Evolutionary conservation across 2,113 vertebrate genomes (phyloP).

Genomic region (Gavia stellata): DNA sequence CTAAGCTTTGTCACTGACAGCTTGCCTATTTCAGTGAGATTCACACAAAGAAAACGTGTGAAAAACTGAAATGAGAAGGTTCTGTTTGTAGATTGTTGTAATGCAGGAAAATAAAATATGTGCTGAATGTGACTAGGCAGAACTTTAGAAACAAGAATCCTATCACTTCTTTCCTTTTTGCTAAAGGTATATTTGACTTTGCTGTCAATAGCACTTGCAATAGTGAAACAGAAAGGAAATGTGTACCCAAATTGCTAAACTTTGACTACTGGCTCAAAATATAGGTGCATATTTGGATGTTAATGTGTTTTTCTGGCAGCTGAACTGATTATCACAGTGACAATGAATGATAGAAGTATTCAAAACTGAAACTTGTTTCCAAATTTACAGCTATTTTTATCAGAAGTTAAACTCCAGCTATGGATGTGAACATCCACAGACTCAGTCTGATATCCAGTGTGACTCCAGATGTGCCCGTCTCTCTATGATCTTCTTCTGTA

Average conservation of each 20-base stretch:
- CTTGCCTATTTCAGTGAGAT: constrained; percentile 36
- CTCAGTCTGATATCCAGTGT: not conserved
- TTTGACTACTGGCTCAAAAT: not conserved
- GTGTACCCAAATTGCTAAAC: not conserved
- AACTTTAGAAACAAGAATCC: constrained; percentile 15
- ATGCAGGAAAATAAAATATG: constrained; percentile 27
- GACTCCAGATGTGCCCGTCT: not conserved
- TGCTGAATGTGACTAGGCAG: constrained; percentile 30
- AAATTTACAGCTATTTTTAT: not conserved
- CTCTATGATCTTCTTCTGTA: not conserved
- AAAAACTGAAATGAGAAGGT: constrained; percentile 42
- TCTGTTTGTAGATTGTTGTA: constrained; percentile 13
- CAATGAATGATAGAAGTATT: not conserved
- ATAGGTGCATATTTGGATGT: not conserved
- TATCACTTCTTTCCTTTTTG: not conserved
- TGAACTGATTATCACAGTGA: not conserved
- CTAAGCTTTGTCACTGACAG: constrained; percentile 33
- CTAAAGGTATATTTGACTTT: constrained; percentile 36
- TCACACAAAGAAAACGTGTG: constrained; percentile 5
- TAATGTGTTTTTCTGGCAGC: not conserved
- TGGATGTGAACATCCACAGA: not conserved
- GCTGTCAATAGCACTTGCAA: constrained; percentile 1
- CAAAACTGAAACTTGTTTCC: not conserved
- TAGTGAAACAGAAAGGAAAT: not conserved
- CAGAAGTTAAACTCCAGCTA: not conserved